Evolutionary conservation across 37 sponge, comb jelly and placozoan species (phyloP).

Genomic region (Ephydatia muelleri): DNA sequence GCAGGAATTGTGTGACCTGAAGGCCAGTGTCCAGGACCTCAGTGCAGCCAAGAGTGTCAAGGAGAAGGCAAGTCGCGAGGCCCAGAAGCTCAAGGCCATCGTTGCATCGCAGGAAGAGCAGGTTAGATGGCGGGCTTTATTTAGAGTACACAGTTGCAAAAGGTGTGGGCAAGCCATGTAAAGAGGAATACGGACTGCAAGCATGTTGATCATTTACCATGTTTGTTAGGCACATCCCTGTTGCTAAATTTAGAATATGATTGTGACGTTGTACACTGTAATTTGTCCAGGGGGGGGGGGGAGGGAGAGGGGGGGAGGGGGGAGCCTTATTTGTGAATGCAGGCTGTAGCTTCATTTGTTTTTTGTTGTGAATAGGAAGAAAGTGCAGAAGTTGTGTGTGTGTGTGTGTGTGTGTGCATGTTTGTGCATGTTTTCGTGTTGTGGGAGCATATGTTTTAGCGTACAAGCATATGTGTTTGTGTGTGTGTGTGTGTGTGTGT

Average conservation of each 20-base stretch:
- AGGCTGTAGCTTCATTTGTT: background rate
- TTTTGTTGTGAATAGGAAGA: too few relatives aligned
- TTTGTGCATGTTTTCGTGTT: conserved; percentile 14
- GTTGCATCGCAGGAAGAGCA: conserved; percentile 47
- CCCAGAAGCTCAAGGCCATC: conserved; percentile 31
- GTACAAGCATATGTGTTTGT: background rate
- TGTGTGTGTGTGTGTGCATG: background rate
- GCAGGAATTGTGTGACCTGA: conserved; percentile 45
- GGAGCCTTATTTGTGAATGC: background rate
- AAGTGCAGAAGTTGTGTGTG: background rate
- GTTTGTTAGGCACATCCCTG: too few relatives aligned
- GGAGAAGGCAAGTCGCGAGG: conserved; percentile 29
- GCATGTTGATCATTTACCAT: too few relatives aligned
- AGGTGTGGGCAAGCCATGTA: background rate
- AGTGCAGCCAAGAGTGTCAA: background rate
- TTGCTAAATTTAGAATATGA: too few relatives aligned
- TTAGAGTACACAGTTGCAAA: background rate
- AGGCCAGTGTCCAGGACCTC: conserved; percentile 10
- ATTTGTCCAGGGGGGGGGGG: too few relatives aligned
- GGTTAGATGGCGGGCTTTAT: conserved; percentile 8
- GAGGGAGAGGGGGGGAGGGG: conserved; percentile 39
- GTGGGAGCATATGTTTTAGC: background rate
- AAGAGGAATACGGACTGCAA: too few relatives aligned
- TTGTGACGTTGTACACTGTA: too few relatives aligned
- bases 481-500: conserved; percentile 15